phyloP scores from a whole-genome alignment of 2,797 vertebrate genomes.

The Epinephelus coioides region DNA sequence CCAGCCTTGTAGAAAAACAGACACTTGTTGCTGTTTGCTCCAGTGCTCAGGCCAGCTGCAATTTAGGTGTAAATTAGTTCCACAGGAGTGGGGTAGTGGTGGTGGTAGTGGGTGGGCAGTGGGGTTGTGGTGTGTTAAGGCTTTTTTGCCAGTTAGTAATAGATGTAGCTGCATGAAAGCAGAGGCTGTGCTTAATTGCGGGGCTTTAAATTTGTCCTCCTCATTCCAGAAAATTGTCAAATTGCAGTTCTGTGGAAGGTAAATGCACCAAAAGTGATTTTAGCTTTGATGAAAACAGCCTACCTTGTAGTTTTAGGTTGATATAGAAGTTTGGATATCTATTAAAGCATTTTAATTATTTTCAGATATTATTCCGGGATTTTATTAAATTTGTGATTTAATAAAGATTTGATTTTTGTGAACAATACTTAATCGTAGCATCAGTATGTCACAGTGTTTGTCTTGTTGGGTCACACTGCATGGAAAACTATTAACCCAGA shows the following conservation, averaged over 20 bases:
- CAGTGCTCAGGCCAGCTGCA: constrained; percentile 55
- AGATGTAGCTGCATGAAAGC: constrained; percentile 3
- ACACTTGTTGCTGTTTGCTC: constrained; percentile 72
- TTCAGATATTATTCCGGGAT: background rate
- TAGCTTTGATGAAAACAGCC: background rate
- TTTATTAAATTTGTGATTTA: background rate
- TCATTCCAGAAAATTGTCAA: background rate
- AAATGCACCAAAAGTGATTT: constrained; percentile 8
- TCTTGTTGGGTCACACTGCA: background rate
- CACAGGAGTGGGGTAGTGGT: constrained; percentile 15
- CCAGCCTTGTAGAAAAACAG: constrained; percentile 54
- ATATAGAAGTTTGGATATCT: background rate
- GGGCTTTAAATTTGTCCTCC: constrained; percentile 9
- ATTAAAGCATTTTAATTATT: background rate
- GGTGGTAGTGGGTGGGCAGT: constrained; percentile 18
- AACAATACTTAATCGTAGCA: background rate
- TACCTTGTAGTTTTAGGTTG: background rate
- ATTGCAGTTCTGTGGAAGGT: background rate
- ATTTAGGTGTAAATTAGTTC: constrained; percentile 47
- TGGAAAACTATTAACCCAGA: background rate
- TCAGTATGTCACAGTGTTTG: background rate
- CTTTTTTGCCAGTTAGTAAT: constrained; percentile 16
- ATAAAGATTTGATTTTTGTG: too few species aligned
- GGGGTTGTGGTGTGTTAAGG: constrained; percentile 1
- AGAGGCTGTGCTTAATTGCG: constrained; percentile 2